Percentiles rank a stretch among this genome's conserved stretches.
These are phyloP conservation scores for Microctonus hyperodae DNA, from an alignment of 2,888 invertebrate species.

Conservation along the genomic window DNA sequence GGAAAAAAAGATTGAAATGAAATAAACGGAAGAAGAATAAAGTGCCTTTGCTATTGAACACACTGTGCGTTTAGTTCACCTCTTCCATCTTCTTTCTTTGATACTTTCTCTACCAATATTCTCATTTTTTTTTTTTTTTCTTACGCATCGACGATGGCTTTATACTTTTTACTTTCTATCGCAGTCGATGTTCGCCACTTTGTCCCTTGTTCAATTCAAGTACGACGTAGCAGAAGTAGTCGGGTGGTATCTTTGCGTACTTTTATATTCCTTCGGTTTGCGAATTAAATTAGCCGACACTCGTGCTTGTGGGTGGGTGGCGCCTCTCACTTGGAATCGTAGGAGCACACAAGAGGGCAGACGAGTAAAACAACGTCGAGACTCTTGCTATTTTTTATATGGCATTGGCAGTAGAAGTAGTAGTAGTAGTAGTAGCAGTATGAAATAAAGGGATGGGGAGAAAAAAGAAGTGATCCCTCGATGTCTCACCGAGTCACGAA, in stretches of 20 bases:
- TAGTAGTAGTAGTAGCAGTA: no score
- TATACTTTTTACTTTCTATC: slow-evolving; percentile 33
- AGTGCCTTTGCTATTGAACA: slow-evolving; percentile 15
- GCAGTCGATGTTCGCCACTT: slow-evolving; percentile 20
- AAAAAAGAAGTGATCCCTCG: slow-evolving; percentile 56
- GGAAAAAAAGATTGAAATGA: slow-evolving; percentile 6
- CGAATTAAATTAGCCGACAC: slow-evolving; percentile 56
- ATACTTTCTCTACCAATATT: background rate
- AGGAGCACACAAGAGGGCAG: background rate
- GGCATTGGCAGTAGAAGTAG: no score
- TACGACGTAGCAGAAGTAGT: background rate
- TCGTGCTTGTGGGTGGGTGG: slow-evolving; percentile 26
- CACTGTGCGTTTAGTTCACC: background rate
- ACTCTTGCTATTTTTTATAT: no score
- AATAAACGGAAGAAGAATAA: slow-evolving; percentile 25
- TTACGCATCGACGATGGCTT: slow-evolving; percentile 40
- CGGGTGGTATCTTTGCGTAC: slow-evolving; percentile 25
- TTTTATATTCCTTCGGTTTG: slow-evolving; percentile 49
- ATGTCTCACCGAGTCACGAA: slow-evolving; percentile 57
- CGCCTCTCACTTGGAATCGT: slow-evolving; percentile 1
- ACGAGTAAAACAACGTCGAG: slow-evolving; percentile 21
- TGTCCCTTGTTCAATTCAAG: slow-evolving; percentile 13
- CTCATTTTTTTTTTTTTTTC: slow-evolving; percentile 15
- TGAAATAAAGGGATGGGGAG: slow-evolving; percentile 43
- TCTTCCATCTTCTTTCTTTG: background rate